Conservation (phyloP, 2,888 invertebrate genomes). For the Acanthosoma haemorrhoidale region DNA sequence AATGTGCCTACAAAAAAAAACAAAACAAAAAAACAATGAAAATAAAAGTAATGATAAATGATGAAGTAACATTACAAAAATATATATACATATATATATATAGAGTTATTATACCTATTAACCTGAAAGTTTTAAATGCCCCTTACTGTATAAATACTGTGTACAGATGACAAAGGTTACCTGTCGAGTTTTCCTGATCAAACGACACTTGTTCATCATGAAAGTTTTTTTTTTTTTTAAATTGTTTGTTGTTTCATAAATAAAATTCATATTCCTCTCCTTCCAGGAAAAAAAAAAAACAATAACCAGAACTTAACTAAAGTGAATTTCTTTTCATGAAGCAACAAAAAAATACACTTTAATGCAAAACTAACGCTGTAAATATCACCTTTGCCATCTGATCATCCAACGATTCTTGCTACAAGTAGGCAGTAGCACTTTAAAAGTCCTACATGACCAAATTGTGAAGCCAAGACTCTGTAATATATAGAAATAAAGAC, state of each 20-base stretch:
- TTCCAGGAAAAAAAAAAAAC: too few relatives aligned
- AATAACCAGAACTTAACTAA: too few relatives aligned
- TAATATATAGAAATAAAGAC: slow-evolving; percentile 35
- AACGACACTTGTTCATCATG: too few relatives aligned
- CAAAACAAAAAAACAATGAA: neutral
- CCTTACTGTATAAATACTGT: slow-evolving; percentile 3
- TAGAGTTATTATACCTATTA: neutral
- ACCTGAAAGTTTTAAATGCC: neutral
- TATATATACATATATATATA: neutral
- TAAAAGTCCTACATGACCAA: slow-evolving; percentile 36
- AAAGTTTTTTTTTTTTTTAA: too few relatives aligned
- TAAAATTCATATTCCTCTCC: too few relatives aligned
- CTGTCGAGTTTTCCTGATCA: too few relatives aligned
- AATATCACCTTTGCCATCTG: too few relatives aligned
- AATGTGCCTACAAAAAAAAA: slow-evolving; percentile 1
- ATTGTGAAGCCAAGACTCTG: slow-evolving; percentile 36
- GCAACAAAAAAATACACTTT: too few relatives aligned
- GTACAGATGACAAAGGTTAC: too few relatives aligned
- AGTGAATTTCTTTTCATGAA: too few relatives aligned
- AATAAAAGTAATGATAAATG: neutral
- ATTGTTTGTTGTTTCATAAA: too few relatives aligned
- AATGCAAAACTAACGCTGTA: too few relatives aligned
- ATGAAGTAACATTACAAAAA: neutral
- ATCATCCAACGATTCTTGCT: slow-evolving; percentile 26
- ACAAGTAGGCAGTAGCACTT: slow-evolving; percentile 32